Conservation (phyloP, 1,140 invertebrate species). For the Halesus radiatus region DNA sequence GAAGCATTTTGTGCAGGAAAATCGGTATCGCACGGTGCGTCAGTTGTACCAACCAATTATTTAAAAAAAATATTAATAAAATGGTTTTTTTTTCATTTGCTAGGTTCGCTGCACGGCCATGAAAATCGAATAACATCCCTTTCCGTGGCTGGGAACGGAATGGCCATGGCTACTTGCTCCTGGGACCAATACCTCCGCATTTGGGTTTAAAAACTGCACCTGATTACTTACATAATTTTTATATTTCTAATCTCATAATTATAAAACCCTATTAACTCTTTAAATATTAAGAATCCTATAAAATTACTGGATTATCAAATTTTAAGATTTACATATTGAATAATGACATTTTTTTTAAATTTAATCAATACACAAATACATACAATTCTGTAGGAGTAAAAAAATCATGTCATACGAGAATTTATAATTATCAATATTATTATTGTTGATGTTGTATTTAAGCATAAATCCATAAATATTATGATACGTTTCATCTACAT, state of each 20-base stretch:
- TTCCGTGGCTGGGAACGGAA: constrained; percentile 83
- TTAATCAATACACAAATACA: too few species aligned
- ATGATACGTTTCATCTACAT: too few species aligned
- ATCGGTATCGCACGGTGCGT: neutral
- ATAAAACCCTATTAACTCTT: too few species aligned
- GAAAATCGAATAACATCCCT: constrained; percentile 92
- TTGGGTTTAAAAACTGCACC: constrained; percentile 78
- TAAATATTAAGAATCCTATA: too few species aligned
- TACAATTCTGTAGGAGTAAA: too few species aligned
- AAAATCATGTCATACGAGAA: too few species aligned
- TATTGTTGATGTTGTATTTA: too few species aligned
- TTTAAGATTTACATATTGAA: too few species aligned
- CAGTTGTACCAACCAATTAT: neutral
- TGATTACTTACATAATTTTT: neutral
- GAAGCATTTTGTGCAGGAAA: neutral
- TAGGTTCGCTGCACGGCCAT: constrained; percentile 84
- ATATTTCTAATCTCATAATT: neutral
- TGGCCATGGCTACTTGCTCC: constrained; percentile 87
- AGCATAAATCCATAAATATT: too few species aligned
- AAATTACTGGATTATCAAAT: too few species aligned
- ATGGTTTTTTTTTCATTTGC: neutral
- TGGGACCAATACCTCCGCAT: constrained; percentile 91
- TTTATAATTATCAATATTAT: too few species aligned
- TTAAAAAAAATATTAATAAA: neutral
- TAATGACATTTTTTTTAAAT: too few species aligned